Evolutionary conservation across 2,797 vertebrate genomes (phyloP), one percentile per base, ranked within the genome.

Genomic region (Sarcophilus harrisii): DNA sequence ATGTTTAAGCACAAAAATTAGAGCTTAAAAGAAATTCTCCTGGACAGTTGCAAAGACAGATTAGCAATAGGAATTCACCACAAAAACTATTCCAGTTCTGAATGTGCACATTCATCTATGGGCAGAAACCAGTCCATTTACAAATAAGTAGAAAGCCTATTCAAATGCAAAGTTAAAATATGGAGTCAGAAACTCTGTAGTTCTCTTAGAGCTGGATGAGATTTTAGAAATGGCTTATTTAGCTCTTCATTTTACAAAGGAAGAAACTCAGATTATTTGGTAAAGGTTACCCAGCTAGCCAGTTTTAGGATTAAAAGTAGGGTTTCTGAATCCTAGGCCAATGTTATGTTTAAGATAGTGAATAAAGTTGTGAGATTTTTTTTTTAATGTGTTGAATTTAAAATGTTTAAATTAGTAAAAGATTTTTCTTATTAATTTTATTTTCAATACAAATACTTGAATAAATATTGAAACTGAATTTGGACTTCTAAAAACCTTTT

Each of bases 81-180:
- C 87, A 62, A 91, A 96, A 96, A 92, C 57, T 92, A 59, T 59
- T 38, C 60, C 58, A 57, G 18, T 13, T 60, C 57, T 91, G 9
- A 52, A 28, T 49, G 30, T 95, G 60, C 27, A 28, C 45, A 91
- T n/a, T 45, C 13, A 92, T 12, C 90, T 92, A 1, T 92, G 45
- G 90, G 30, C 5, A 96, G 81, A 92, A 90, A 94, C 18, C 94
- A 89, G 52, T 24, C n/a, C 4, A 0, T 21, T 38, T 92, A 27
- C 60, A 58, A 92, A 55, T 16, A 59, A 49, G 54, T 27, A 87
- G 32, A 28, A 91, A 90, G 91, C 91, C n/a, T 62, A 13, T 14
- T 87, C 62, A 58, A 57, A 57, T 49, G 81, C n/a, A 81, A 57
- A 28, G 27, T 87, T 49, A 58, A 58, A 93, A 45, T 29, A 32